phyloP scores from a whole-genome alignment of 2,797 vertebrate species.

The Champsocephalus gunnari region DNA sequence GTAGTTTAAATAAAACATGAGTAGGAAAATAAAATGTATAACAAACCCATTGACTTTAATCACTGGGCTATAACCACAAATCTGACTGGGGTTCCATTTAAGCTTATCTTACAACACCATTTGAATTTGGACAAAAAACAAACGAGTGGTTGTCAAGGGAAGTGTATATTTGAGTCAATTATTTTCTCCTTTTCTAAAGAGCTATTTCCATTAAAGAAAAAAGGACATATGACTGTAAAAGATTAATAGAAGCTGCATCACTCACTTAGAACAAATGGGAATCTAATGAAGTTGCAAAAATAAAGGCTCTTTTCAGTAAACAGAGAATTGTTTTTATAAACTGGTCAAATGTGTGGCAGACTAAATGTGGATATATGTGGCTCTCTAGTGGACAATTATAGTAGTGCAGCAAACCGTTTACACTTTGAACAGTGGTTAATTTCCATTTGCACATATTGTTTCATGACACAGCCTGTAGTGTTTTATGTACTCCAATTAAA shows the following conservation, averaged over 20 bases:
- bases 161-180: background rate
- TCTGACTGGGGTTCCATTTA: slow-evolving; percentile 5
- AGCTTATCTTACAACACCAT: background rate
- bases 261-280: background rate
- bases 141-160: background rate
- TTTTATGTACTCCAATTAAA: slow-evolving; percentile 11
- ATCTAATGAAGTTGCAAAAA: background rate
- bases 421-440: background rate
- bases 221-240: background rate
- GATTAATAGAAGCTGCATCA: background rate
- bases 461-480: background rate
- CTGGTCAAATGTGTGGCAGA: background rate
- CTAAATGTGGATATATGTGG: slow-evolving; percentile 1
- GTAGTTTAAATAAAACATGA: background rate
- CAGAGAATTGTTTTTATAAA: background rate
- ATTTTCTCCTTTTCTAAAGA: background rate
- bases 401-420: slow-evolving; percentile 7
- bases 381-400: slow-evolving; percentile 53
- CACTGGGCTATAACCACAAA: background rate
- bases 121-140: background rate
- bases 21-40: background rate
- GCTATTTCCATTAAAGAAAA: too few species aligned
- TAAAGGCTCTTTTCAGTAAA: background rate
- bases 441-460: slow-evolving; percentile 1
- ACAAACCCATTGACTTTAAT: background rate